These are phyloP conservation scores for Monopterus albus DNA, from an alignment of 2,113 vertebrate species.

Conservation along the genomic window DNA sequence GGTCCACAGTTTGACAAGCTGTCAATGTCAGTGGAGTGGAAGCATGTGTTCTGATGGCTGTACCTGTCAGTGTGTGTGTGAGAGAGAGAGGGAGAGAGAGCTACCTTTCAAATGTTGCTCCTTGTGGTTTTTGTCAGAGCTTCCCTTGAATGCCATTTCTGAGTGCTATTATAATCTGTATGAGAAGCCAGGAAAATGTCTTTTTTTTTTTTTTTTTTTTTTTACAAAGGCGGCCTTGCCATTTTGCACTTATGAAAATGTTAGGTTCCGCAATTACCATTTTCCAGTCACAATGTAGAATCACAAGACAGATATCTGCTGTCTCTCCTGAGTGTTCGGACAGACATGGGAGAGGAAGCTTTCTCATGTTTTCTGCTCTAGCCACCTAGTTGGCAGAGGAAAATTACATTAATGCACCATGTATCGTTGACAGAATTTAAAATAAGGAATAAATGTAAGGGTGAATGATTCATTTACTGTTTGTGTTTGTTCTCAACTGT, in stretches of 20 bases:
- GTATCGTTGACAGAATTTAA: too few species aligned
- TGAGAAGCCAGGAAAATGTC: neutral
- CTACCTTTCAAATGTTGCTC: neutral
- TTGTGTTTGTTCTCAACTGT: too few species aligned
- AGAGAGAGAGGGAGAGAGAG: neutral
- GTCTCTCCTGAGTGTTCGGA: too few species aligned
- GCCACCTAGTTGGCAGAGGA: too few species aligned
- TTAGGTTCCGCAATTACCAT: neutral
- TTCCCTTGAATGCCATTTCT: conserved; percentile 12
- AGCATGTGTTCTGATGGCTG: conserved; percentile 50
- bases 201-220: too few species aligned
- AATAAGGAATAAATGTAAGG: too few species aligned
- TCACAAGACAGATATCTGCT: too few species aligned
- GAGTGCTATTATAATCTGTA: neutral
- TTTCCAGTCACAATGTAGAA: too few species aligned
- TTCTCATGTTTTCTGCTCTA: too few species aligned
- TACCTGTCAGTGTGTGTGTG: conserved; percentile 35
- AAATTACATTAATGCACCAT: too few species aligned
- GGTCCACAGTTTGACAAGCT: conserved; percentile 56
- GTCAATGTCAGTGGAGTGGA: conserved; percentile 55
- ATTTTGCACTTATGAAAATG: neutral
- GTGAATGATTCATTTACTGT: too few species aligned
- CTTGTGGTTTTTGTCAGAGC: neutral
- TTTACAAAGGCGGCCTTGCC: neutral
- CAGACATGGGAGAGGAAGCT: too few species aligned